These are phyloP conservation scores for Magallana angulata DNA, from an alignment of 1,140 invertebrate species.

Conservation along the genomic window DNA sequence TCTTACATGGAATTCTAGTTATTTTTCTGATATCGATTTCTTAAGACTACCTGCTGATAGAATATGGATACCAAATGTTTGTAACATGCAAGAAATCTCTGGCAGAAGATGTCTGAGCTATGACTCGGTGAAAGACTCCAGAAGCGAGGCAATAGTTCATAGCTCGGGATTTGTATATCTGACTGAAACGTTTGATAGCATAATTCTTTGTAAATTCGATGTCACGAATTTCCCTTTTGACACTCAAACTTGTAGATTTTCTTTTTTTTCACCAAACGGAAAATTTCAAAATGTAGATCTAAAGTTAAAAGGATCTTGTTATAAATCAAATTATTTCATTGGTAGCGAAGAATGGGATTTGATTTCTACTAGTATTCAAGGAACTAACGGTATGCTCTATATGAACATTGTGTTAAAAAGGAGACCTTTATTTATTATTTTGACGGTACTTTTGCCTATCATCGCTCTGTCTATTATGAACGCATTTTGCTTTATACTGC, in stretches of 20 bases:
- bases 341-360: too few relatives aligned
- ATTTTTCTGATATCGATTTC: neutral
- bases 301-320: too few relatives aligned
- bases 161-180: neutral
- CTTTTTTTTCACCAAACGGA: constrained; percentile 7
- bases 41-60: neutral
- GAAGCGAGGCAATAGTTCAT: neutral
- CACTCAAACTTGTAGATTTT: constrained; percentile 35
- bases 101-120: neutral
- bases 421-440: constrained; percentile 44
- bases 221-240: constrained; percentile 40
- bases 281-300: neutral
- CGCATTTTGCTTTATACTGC: constrained; percentile 48
- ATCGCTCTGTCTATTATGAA: constrained; percentile 46
- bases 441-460: constrained; percentile 52
- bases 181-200: neutral
- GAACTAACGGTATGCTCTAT: too few relatives aligned
- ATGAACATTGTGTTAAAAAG: neutral
- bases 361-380: too few relatives aligned
- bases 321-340: too few relatives aligned
- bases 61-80: constrained; percentile 33
- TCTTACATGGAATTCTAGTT: neutral
- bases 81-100: neutral
- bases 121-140: too few relatives aligned
- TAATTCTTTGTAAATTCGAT: neutral